Evolutionary conservation across 2,797 vertebrate species (phyloP), one percentile per base, ranked within the genome.

Genomic region (Cottoperca gobio): DNA sequence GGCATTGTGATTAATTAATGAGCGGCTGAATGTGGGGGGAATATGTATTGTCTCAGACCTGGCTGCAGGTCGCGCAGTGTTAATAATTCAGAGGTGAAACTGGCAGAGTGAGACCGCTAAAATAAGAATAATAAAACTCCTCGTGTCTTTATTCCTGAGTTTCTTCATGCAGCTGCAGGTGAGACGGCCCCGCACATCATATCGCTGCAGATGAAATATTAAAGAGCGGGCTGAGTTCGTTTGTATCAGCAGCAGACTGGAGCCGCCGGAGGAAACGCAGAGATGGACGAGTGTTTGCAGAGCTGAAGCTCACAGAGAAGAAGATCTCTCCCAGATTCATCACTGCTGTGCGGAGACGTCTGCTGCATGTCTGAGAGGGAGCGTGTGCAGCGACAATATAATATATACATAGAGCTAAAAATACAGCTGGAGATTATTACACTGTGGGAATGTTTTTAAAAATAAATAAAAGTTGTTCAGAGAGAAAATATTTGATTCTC

Each of bases 1-100:
- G 40, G 53, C 53, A 11, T 52, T 59, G 86, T 87, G 73, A 81
- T 87, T 87, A 82, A 87, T 83, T 82, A 83, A 86, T 83, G 81
- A 88, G 81, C 76, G 14, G 54, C 62, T 70, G 79, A 48, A 52
- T 57, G 78, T 46, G 73, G 73, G 71, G 43, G 55, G 84, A 76
- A 84, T 83, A 82, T 64, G 78, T 60, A 80, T 62, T 6, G 66
- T 61, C 19, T n/a, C 16, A 50, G 50, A 66, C 52, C 75, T 74
- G 5, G 60, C 87, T 80, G 79, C 83, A 80, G 88, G 86, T 86
- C 53, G 77, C 28, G 3, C 33, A 0, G 2, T 1, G 55, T 90
- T 77, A 89, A 91, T 91, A 90, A 91, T 89, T 91, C 82, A 91
- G 43, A 39, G 13, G 43, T 83, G 73, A 82, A 81, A 70, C 75